phyloP scores from a whole-genome alignment of 1,140 invertebrate genomes.

The Caligus rogercresseyi region DNA sequence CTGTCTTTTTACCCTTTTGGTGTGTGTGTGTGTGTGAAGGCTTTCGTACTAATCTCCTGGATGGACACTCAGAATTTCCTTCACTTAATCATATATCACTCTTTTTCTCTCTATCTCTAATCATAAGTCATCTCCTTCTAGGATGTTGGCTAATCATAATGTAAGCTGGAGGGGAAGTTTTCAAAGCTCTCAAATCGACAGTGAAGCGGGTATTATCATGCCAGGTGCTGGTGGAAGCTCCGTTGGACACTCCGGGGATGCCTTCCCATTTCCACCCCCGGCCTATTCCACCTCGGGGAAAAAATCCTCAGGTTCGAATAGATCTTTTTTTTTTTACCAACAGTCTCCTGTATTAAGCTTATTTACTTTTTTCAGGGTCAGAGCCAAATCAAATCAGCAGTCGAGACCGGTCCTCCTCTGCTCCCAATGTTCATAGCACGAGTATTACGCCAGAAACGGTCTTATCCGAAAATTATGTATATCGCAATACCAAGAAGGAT shows the following conservation, averaged over 20 bases:
- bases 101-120: no score
- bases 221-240: not conserved
- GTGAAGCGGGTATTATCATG: slow-evolving; percentile 2
- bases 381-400: slow-evolving; percentile 4
- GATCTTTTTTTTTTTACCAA: no score
- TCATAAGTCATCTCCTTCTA: not conserved
- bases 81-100: no score
- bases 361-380: not conserved
- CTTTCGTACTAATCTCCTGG: no score
- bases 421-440: slow-evolving; percentile 4
- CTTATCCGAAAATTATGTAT: not conserved
- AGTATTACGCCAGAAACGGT: not conserved
- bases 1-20: no score
- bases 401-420: slow-evolving; percentile 8
- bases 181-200: not conserved
- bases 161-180: not conserved
- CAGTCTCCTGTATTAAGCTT: not conserved
- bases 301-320: not conserved
- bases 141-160: not conserved
- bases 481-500: slow-evolving; percentile 1
- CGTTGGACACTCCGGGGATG: not conserved
- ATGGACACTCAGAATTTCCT: no score
- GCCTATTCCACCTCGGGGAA: not conserved
- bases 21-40: no score
- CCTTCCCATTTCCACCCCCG: slow-evolving; percentile 9